A percentile compares a stretch with the other conserved stretches of the same genome.
phyloP scores from a whole-genome alignment of 2,797 vertebrate genomes.

The Enteromius paludinosus region DNA sequence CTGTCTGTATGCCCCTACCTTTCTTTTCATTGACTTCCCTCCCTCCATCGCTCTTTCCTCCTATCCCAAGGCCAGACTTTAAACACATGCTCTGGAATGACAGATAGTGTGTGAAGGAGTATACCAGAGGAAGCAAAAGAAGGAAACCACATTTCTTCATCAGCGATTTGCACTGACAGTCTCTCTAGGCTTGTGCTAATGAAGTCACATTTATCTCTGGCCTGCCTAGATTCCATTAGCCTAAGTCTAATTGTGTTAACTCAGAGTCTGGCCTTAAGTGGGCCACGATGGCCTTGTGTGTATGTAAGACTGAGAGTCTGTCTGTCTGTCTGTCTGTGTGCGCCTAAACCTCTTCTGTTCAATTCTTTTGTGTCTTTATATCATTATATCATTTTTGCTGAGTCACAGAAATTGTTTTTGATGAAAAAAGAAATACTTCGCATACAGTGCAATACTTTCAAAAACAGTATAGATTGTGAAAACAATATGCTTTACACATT shows the following conservation, averaged over 20 bases:
- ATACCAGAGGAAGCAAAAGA: slow-evolving; percentile 56
- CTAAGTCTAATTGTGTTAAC: slow-evolving; percentile 65
- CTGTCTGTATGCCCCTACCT: slow-evolving; percentile 12
- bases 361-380: not conserved
- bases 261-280: slow-evolving; percentile 55
- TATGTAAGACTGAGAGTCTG: slow-evolving; percentile 34
- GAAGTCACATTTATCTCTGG: slow-evolving; percentile 79
- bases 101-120: slow-evolving; percentile 37
- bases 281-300: slow-evolving; percentile 38
- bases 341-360: not conserved
- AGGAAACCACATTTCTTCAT: slow-evolving; percentile 59
- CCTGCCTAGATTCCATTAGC: slow-evolving; percentile 74
- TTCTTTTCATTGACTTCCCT: slow-evolving; percentile 5
- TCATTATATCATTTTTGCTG: too few species aligned
- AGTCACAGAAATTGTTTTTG: too few species aligned
- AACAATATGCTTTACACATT: too few species aligned
- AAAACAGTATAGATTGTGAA: too few species aligned
- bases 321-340: slow-evolving; percentile 27
- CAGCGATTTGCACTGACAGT: slow-evolving; percentile 57
- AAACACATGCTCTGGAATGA: slow-evolving; percentile 54
- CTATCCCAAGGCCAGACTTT: slow-evolving; percentile 51
- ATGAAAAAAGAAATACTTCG: too few species aligned
- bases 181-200: slow-evolving; percentile 74
- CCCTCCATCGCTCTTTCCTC: slow-evolving; percentile 13
- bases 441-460: too few species aligned